Percentiles rank a stretch among this genome's conserved stretches.
Conservation (phyloP, 1,140 invertebrate species). For the Aphaenogaster floridana region DNA sequence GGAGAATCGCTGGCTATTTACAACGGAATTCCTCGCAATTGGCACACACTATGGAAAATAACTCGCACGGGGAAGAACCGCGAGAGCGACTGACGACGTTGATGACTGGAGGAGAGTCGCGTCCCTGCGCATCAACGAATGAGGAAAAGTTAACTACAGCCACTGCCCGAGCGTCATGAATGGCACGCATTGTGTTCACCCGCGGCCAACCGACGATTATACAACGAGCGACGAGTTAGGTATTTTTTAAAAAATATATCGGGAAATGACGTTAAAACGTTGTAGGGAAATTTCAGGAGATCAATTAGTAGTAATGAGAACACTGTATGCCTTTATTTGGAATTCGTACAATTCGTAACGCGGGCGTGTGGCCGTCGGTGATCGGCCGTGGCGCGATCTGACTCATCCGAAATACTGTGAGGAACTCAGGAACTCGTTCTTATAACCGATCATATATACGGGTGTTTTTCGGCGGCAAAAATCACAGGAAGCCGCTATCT, state of each 20-base stretch:
- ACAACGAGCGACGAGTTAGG: not conserved
- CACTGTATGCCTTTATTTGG: too few species aligned
- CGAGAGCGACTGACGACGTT: slow-evolving; percentile 53
- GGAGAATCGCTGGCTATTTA: slow-evolving; percentile 43
- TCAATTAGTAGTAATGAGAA: too few species aligned
- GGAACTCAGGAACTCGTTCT: too few species aligned
- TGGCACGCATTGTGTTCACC: slow-evolving; percentile 63
- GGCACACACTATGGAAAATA: slow-evolving; percentile 49
- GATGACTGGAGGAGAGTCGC: slow-evolving; percentile 48
- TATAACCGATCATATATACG: too few species aligned
- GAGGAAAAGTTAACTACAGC: slow-evolving; percentile 66
- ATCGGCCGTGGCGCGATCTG: too few species aligned
- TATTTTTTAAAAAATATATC: not conserved
- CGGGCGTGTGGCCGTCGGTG: too few species aligned
- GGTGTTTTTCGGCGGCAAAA: too few species aligned
- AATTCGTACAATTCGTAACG: too few species aligned
- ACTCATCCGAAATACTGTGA: too few species aligned
- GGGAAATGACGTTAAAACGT: not conserved
- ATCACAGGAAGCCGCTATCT: too few species aligned
- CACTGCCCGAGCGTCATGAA: slow-evolving; percentile 65
- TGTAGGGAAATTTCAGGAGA: too few species aligned
- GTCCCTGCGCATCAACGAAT: slow-evolving; percentile 72
- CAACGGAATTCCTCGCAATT: slow-evolving; percentile 41
- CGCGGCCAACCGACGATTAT: slow-evolving; percentile 21
- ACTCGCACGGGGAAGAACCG: slow-evolving; percentile 42